Base-by-base conservation (phyloP, 1,140 invertebrate genomes). In the Mamestra configurata region DNA sequence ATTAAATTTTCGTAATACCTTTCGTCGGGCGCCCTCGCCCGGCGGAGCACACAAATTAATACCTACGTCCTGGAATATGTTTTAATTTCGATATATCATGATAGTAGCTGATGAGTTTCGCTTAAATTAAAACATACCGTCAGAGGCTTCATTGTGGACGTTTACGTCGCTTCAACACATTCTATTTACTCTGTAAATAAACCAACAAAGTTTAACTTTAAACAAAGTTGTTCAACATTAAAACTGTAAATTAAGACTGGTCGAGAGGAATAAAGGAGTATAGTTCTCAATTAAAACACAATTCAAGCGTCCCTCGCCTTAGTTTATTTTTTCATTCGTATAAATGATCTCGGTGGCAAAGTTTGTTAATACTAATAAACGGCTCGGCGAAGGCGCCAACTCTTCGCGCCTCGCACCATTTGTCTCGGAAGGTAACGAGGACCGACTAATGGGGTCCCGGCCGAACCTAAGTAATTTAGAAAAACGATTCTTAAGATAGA, bases 1-100 rank as follows among this genome's bases (percentile, higher is more conserved):
- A 92, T 90, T 91, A 91, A 91, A 92, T 91, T 89, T 90, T 82
- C 88, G 87, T 90, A 89, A 88, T 88, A 89, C 89, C 87, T 89
- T 90, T 88, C 88, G 84, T 84, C 79, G 83, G 76, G 79, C 82
- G 80, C 79, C 66, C 86, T 84, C 84, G 76, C 82, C 68, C 73
- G 84, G 51, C 85, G 86, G 83, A 85, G 80, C 79, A 76, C 81
- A 86, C 85, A 86, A 88, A 88, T 90, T 89, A 88, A 90, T 90
- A 83, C 76, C 82, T 81, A 87, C 84, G 75, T 55, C 75, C 59
- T 70, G 79, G 81, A 85, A 84, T 82, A 84, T 83, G 79, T 87
- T 87, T 87, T 86, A 85, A 87, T 86, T 84, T 83, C 79, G 70
- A 86, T 83, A 83, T 79, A 79, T 68, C 70, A 78, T 71, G 71